These are phyloP conservation scores for Catajapyx aquilonaris DNA, from an alignment of 1,140 invertebrate genomes.

Conservation along the genomic window DNA sequence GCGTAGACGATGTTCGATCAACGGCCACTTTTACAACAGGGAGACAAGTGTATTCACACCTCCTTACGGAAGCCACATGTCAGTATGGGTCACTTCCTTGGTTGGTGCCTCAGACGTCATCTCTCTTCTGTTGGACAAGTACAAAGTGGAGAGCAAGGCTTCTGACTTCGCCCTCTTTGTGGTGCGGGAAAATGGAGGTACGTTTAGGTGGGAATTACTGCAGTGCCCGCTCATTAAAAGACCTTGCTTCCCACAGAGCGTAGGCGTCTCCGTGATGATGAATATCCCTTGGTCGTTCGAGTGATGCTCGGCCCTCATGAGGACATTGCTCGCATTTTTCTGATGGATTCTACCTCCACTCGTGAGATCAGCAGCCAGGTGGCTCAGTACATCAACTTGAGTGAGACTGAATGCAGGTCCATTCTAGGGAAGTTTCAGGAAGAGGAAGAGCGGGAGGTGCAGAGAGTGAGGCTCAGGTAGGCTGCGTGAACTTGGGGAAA, in stretches of 20 bases:
- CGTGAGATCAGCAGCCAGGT: constrained; percentile 56
- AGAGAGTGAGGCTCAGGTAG: constrained; percentile 47
- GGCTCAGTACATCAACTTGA: constrained; percentile 64
- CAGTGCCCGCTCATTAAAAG: too few relatives aligned
- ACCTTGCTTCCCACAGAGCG: constrained; percentile 50
- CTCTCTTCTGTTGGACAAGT: constrained; percentile 65
- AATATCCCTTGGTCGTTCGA: constrained; percentile 55
- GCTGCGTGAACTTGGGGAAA: constrained; percentile 9
- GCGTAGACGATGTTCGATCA: constrained; percentile 60
- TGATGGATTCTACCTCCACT: constrained; percentile 51
- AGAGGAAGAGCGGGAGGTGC: constrained; percentile 50
- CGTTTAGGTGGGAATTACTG: too few relatives aligned
- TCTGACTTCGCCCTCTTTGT: constrained; percentile 63
- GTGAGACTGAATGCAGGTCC: constrained; percentile 49
- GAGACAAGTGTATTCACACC: constrained; percentile 75
- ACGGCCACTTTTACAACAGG: constrained; percentile 70
- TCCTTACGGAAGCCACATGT: constrained; percentile 62
- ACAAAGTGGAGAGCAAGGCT: constrained; percentile 58
- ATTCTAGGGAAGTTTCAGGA: constrained; percentile 55
- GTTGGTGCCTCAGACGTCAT: constrained; percentile 63
- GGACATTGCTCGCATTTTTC: constrained; percentile 53
- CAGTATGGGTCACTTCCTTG: constrained; percentile 61
- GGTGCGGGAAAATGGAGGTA: constrained; percentile 61
- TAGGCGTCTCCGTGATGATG: constrained; percentile 45
- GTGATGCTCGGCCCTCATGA: constrained; percentile 63